Base-by-base conservation (phyloP, 2,888 invertebrate genomes). In the Leptinotarsa tumamoca region DNA sequence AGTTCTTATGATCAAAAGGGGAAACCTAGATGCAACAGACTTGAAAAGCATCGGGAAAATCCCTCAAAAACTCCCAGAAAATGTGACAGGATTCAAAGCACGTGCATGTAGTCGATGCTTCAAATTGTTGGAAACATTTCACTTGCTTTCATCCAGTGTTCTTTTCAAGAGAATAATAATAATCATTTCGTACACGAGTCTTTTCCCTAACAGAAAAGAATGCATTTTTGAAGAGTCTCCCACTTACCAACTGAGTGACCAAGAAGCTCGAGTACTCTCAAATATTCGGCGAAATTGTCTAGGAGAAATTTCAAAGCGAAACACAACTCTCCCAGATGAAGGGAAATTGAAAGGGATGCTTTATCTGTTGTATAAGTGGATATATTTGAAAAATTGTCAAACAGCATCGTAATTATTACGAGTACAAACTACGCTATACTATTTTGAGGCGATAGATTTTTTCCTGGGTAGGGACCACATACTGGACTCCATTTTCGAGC, bases 241-340 rank as follows among this genome's bases (percentile, higher is more conserved):
- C 58, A 23, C 58, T 58, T 14, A 58, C 23, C 14, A 23, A 23
- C 58, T 23, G 58, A 58, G 21, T 58, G 58, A 58, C 58, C 58
- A 58, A 58, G 58, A 23, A 58, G 14, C 58, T 23, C 58, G 27
- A 58, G 58, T 58, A 21, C 23, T 23, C 27, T 58, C 58, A 58
- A 58, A 58, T 58, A n/a, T 58, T 18, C 58, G 58, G 58, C 21
- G 58, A 58, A 58, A 58, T 58, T 58, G 58, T 58, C 58, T 58
- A 58, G 58, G 58, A 58, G 58, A 15, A 58, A 27, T 58, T 27
- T 58, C 58, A 58, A 58, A 58, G 58, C 14, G 58, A 58, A 58
- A 58, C 23, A 14, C 58, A 18, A 58, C 58, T 58, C 58, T 58
- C 58, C 27, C 23, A 23, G 23, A 21, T 58, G 17, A 13, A 58